Base-by-base conservation (phyloP, 1,140 invertebrate species). In the Macrosteles quadrilineatus region DNA sequence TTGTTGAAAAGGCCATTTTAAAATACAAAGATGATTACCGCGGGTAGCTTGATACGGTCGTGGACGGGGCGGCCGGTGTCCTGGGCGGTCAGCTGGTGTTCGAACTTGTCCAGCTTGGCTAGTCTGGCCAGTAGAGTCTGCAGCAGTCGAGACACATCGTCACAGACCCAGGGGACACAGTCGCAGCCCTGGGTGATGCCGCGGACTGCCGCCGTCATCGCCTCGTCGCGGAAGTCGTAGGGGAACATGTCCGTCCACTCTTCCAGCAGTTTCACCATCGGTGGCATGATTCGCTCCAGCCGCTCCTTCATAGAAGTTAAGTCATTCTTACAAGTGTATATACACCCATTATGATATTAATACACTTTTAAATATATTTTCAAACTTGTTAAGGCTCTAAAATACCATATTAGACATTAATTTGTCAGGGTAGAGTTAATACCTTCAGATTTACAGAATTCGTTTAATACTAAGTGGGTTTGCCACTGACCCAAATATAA, bases 161-260 rank as follows among this genome's bases (percentile, higher is more conserved):
- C 86, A 55, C 92, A 47, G 12, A 73, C 69, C 71, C 83, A 82
- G 81, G 83, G 83, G 72, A 88, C 83, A 75, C 96, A 95, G 97
- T 82, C 87, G 81, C 85, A 95, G 81, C 92, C 90, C 78, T 96
- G 91, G 19, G 95, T 95, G 74, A 98, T 90, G 73, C 90, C 91
- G 70, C 92, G 87, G 68, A 98, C 90, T 74, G 96, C 91, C 67
- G 91, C 90, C 93, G 97, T 97, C 77, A 98, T 91, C 55, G 93
- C 83, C 77, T 97, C 94, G 82, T 97, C 95, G 75, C 95, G 90
- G 80, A 98, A 98, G 81, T 98, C 96, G 80, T 98, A 97, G 0
- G 96, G 95, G 81, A 98, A 97, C 73, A 92, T 94, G 78, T 94
- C 92, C 55, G 93, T 95, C 96, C 96, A 98, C 81, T 97, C 94